These are phyloP conservation scores for Melinaea marsaeus DNA, from an alignment of 2,888 invertebrate genomes.

Conservation along the genomic window DNA sequence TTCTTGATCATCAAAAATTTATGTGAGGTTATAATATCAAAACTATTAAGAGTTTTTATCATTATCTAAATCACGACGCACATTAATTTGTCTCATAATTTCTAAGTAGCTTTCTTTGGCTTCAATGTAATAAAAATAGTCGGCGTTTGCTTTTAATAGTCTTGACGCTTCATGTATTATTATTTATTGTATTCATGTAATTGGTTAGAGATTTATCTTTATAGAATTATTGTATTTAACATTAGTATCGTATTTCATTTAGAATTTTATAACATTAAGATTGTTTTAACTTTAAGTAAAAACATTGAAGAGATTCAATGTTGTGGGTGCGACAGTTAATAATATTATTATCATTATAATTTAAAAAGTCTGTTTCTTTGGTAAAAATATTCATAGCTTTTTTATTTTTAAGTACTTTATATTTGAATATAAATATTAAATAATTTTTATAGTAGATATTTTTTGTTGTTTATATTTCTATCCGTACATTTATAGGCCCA, in stretches of 20 bases:
- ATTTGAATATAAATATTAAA: too few species aligned
- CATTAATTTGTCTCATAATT: slow-evolving; percentile 67
- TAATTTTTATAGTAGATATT: too few species aligned
- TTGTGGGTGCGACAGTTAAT: too few species aligned
- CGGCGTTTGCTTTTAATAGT: slow-evolving; percentile 21
- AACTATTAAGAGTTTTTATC: slow-evolving; percentile 54
- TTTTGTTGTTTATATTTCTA: too few species aligned
- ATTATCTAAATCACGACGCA: slow-evolving; percentile 60
- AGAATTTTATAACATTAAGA: neutral
- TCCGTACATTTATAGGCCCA: too few species aligned
- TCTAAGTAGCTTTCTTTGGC: slow-evolving; percentile 26
- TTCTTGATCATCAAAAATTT: slow-evolving; percentile 38
- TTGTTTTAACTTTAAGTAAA: neutral
- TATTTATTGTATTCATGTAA: slow-evolving; percentile 24
- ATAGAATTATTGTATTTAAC: slow-evolving; percentile 19
- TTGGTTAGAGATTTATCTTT: slow-evolving; percentile 26
- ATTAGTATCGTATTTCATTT: slow-evolving; percentile 8
- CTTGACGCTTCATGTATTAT: slow-evolving; percentile 25
- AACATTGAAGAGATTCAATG: neutral
- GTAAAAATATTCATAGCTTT: too few species aligned
- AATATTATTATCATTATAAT: too few species aligned
- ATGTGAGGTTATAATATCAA: slow-evolving; percentile 27
- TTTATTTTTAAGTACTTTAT: too few species aligned
- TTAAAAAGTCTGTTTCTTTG: too few species aligned
- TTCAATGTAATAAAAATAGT: slow-evolving; percentile 23